Evolutionary conservation across 64 coral and sea anemone genomes (phyloP).

Genomic region (Stichodactyla helianthus): DNA sequence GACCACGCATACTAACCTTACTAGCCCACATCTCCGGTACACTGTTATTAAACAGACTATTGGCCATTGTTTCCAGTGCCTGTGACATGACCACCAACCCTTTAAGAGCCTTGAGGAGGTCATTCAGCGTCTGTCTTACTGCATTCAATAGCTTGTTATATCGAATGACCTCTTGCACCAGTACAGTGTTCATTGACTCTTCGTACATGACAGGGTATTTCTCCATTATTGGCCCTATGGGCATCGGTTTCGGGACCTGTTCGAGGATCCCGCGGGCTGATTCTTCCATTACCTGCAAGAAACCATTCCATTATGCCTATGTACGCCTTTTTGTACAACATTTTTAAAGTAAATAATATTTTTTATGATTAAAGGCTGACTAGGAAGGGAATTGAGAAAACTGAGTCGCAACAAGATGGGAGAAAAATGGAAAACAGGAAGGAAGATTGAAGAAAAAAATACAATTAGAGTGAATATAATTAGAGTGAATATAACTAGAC

Average conservation of each 20-base stretch:
- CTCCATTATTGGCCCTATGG: conserved; percentile 80
- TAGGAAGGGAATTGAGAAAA: not conserved
- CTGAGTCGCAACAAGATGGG: not conserved
- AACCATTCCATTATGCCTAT: not conserved
- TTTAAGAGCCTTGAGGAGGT: conserved; percentile 94
- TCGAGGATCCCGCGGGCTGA: conserved; percentile 83
- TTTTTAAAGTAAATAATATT: not conserved
- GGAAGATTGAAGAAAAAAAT: not conserved
- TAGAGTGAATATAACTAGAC: not conserved
- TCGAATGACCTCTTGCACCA: conserved; percentile 94
- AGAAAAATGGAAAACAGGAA: not conserved
- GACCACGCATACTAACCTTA: conserved; percentile 56
- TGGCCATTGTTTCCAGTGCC: conserved; percentile 92
- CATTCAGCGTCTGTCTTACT: conserved; percentile 80
- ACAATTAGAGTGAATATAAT: not conserved
- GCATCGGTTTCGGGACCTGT: conserved; percentile 75
- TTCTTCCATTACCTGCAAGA: conserved; percentile 91
- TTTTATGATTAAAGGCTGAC: too few relatives aligned
- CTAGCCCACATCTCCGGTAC: conserved; percentile 94
- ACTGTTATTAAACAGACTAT: conserved; percentile 84
- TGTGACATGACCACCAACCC: conserved; percentile 97
- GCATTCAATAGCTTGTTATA: conserved; percentile 84
- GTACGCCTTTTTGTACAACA: too few relatives aligned
- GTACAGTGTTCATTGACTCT: conserved; percentile 98
- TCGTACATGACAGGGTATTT: conserved; percentile 97